Conservation (phyloP, 2,113 vertebrate species). For the Macroglossus sobrinus region DNA sequence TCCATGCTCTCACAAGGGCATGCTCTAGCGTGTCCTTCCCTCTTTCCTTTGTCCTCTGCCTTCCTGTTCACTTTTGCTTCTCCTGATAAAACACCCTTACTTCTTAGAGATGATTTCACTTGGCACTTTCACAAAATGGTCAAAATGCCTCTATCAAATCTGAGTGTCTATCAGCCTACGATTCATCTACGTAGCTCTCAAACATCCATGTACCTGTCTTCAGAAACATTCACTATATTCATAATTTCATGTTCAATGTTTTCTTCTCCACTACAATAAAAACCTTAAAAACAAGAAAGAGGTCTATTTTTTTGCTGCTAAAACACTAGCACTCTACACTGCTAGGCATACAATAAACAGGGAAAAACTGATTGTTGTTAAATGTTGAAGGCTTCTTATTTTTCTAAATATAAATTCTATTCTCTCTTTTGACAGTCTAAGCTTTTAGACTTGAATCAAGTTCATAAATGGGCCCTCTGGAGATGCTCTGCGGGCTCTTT, state of each 20-base stretch:
- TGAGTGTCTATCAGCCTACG: background rate
- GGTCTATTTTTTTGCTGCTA: background rate
- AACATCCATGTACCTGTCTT: background rate
- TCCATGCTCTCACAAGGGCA: background rate
- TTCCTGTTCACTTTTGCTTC: background rate
- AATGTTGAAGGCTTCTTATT: background rate
- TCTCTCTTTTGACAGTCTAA: slow-evolving; percentile 29
- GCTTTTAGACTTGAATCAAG: background rate
- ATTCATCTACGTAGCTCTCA: background rate
- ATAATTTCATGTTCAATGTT: background rate
- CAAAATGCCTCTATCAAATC: background rate
- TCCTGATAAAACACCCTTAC: background rate
- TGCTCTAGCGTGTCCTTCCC: background rate
- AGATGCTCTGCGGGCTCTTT: background rate
- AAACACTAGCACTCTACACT: background rate
- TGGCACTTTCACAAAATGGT: background rate
- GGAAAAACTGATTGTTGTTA: background rate
- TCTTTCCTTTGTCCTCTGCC: background rate
- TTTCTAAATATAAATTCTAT: background rate
- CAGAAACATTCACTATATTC: background rate
- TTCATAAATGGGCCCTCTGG: background rate
- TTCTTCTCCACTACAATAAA: background rate
- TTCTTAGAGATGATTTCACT: background rate
- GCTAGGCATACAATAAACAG: background rate
- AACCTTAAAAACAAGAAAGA: background rate